Percentiles rank a stretch among this genome's conserved stretches.
Evolutionary conservation across 2,113 vertebrate species (phyloP).

Genomic region (Himantopus leucocephalus): DNA sequence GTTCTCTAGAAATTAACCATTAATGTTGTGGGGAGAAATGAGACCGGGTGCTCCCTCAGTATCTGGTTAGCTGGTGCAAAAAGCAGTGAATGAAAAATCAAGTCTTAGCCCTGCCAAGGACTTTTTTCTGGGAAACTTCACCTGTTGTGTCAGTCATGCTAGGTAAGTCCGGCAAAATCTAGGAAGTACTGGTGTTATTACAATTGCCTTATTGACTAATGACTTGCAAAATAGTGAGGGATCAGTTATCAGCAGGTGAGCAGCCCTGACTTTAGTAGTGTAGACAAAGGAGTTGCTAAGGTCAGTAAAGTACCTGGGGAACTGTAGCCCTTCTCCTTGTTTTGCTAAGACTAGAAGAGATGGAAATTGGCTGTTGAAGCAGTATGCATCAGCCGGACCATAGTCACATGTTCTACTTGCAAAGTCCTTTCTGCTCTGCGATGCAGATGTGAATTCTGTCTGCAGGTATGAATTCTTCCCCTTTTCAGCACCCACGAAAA

Average conservation of each 20-base stretch:
- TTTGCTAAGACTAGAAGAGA: neutral
- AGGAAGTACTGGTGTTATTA: neutral
- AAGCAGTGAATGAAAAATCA: neutral
- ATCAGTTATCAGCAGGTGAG: neutral
- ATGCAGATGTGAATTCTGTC: neutral
- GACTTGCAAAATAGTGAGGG: neutral
- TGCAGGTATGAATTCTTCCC: neutral
- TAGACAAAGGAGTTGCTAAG: neutral
- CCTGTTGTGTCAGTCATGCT: neutral
- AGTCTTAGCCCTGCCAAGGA: neutral
- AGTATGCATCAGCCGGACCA: neutral
- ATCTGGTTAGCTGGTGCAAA: neutral
- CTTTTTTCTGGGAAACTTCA: neutral
- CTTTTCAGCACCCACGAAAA: neutral
- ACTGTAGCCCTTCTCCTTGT: neutral
- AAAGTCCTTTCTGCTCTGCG: neutral
- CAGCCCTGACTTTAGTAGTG: neutral
- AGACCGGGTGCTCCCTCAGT: neutral
- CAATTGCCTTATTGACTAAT: neutral
- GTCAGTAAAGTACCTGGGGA: neutral
- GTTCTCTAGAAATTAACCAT: neutral
- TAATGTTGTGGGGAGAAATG: neutral
- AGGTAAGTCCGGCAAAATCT: neutral
- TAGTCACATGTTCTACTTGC: neutral
- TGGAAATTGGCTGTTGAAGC: neutral